Conservation (phyloP, 2,888 invertebrate genomes). For the Pachymerium ferrugineum region DNA sequence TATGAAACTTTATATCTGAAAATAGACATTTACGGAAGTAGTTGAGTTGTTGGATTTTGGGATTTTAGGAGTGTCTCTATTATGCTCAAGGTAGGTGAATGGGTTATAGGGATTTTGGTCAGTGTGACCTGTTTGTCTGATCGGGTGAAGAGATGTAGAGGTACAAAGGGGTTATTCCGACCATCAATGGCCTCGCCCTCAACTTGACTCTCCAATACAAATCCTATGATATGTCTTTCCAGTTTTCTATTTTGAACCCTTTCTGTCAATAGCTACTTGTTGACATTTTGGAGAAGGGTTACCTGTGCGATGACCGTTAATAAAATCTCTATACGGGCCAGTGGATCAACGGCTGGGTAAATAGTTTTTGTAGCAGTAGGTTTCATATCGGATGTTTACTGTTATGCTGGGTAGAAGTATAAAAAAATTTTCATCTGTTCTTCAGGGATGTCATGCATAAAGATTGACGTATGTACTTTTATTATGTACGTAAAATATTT, state of each 20-base stretch:
- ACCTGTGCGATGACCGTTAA: constrained; percentile 7
- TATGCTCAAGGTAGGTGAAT: background rate
- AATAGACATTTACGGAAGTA: background rate
- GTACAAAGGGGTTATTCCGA: background rate
- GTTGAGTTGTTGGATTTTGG: background rate
- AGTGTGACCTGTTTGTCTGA: constrained; percentile 2
- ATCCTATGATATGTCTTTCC: constrained; percentile 8
- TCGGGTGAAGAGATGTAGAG: background rate
- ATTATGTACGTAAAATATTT: no score
- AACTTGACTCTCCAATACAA: constrained; percentile 9
- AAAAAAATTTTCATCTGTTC: no score
- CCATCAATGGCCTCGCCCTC: background rate
- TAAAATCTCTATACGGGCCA: background rate
- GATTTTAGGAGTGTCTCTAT: background rate
- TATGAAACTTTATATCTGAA: background rate
- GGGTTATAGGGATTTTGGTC: background rate
- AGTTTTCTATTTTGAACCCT: constrained; percentile 8
- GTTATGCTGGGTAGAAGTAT: no score
- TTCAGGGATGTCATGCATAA: no score
- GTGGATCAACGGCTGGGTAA: no score
- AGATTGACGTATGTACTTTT: no score
- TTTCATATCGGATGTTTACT: no score
- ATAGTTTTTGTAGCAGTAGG: no score
- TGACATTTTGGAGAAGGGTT: background rate
- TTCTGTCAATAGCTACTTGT: background rate